phyloP scores from a whole-genome alignment of 2,797 vertebrate species.

The Enoplosus armatus region DNA sequence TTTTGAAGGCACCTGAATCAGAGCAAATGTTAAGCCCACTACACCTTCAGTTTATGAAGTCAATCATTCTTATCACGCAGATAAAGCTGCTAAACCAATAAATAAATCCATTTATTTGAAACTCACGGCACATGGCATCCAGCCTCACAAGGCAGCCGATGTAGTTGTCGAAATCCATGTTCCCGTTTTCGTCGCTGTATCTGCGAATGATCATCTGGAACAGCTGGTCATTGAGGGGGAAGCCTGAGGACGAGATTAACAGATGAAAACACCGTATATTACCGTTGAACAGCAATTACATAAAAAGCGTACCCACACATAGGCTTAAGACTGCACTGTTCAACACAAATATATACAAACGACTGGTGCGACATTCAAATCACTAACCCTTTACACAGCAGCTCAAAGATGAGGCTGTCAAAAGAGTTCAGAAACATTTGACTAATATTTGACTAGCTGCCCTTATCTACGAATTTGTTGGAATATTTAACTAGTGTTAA shows the following conservation, averaged over 20 bases:
- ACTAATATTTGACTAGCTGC: neutral
- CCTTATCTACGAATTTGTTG: neutral
- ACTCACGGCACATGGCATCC: slow-evolving; percentile 98
- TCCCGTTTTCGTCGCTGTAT: slow-evolving; percentile 87
- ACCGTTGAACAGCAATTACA: neutral
- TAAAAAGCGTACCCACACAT: neutral
- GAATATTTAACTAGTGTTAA: neutral
- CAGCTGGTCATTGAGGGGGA: slow-evolving; percentile 89
- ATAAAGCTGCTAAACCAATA: neutral
- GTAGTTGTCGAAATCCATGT: slow-evolving; percentile 96
- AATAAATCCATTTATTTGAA: neutral
- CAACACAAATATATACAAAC: slow-evolving; percentile 9
- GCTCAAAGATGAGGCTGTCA: neutral
- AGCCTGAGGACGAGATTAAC: slow-evolving; percentile 79
- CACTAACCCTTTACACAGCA: neutral
- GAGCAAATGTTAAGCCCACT: neutral
- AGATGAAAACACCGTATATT: neutral
- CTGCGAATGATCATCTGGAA: slow-evolving; percentile 87
- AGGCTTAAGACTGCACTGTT: neutral
- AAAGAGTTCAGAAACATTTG: neutral
- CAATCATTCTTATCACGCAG: neutral
- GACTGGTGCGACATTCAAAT: slow-evolving; percentile 25
- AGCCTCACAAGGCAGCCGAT: slow-evolving; percentile 94
- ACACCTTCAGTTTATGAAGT: neutral
- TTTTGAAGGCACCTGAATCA: slow-evolving; percentile 89